phyloP scores from a whole-genome alignment of 2,888 invertebrate species.

The Drosophila leonis region DNA sequence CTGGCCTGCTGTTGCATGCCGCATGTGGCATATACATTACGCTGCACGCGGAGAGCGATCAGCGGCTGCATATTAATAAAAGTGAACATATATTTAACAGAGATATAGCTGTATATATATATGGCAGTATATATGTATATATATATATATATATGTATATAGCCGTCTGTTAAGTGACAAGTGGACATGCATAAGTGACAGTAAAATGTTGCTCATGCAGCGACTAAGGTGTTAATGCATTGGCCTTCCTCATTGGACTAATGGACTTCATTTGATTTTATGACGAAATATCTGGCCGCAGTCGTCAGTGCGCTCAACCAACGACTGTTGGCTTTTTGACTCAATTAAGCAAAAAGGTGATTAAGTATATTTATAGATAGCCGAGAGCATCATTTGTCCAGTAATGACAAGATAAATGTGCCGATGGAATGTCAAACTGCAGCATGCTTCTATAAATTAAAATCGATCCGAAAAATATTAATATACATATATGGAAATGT shows the following conservation, averaged over 20 bases:
- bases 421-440: neutral
- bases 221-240: conserved; percentile 33
- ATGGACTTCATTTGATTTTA: conserved; percentile 49
- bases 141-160: conserved; percentile 2
- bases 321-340: conserved; percentile 21
- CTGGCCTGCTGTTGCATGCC: conserved; percentile 38
- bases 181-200: conserved; percentile 71
- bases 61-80: conserved; percentile 56
- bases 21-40: conserved; percentile 28
- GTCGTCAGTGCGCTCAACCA: neutral
- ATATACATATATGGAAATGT: neutral
- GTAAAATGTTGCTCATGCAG: conserved; percentile 68
- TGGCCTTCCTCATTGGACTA: conserved; percentile 29
- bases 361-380: conserved; percentile 18
- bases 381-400: neutral
- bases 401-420: neutral
- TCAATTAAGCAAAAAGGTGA: conserved; percentile 40
- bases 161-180: conserved; percentile 68
- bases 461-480: neutral
- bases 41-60: conserved; percentile 25
- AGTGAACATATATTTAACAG: conserved; percentile 19
- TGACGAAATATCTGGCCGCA: conserved; percentile 25
- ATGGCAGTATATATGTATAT: conserved; percentile 1
- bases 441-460: neutral
- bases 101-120: neutral